A percentile compares a stretch with the other conserved stretches of the same genome.
Evolutionary conservation across 2,888 invertebrate genomes (phyloP).

Genomic region (Danaus chrysippus): DNA sequence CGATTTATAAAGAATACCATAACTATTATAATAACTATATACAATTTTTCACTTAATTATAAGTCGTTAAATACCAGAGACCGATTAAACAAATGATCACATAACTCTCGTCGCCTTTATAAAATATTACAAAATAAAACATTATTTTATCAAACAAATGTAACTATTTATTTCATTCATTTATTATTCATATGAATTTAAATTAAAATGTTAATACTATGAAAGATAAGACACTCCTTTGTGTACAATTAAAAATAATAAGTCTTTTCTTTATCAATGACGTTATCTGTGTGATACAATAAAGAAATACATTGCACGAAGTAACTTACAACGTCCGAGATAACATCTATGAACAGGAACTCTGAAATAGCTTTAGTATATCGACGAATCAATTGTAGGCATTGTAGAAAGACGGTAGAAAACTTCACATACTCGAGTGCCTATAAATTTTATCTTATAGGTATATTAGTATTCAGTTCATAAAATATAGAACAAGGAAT

Average conservation of each 20-base stretch:
- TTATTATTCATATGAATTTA: too few species aligned
- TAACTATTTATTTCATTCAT: too few species aligned
- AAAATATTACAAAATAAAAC: too few species aligned
- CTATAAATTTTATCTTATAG: too few species aligned
- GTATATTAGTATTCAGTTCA: too few species aligned
- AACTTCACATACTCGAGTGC: not conserved
- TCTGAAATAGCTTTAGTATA: slow-evolving; percentile 18
- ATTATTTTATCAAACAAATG: too few species aligned
- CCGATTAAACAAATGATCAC: too few species aligned
- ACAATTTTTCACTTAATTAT: too few species aligned
- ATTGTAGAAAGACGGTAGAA: not conserved
- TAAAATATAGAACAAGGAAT: too few species aligned
- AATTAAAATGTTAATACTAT: too few species aligned
- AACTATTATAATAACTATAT: not conserved
- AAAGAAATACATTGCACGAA: slow-evolving; percentile 23
- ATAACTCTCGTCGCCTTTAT: too few species aligned
- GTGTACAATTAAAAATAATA: slow-evolving; percentile 2
- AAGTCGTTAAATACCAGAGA: too few species aligned
- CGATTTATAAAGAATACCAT: slow-evolving; percentile 8
- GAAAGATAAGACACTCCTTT: not conserved
- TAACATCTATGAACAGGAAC: slow-evolving; percentile 26
- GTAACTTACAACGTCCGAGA: slow-evolving; percentile 22
- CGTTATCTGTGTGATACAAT: slow-evolving; percentile 19
- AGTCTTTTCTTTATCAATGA: slow-evolving; percentile 9
- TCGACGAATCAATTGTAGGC: slow-evolving; percentile 3